Base-by-base conservation (phyloP, 2,888 invertebrate genomes). In the Neelides folsomi region DNA sequence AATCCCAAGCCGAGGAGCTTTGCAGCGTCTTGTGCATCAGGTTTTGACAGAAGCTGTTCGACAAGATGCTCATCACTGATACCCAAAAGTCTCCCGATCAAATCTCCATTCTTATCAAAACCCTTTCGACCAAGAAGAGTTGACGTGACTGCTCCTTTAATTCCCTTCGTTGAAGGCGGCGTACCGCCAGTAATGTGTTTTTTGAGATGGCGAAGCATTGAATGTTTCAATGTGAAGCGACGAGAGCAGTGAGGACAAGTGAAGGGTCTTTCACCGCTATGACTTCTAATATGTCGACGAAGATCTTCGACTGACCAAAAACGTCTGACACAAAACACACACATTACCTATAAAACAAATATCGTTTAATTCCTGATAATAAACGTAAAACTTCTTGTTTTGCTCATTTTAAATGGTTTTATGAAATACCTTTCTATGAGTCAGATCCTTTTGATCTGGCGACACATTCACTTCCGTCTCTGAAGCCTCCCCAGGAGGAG, bases 261-360 rank as follows among this genome's bases (percentile, higher is more conserved):
- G 70, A 90, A 93, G 0, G 92, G 92, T 1, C 90, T 74, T 68
- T 92, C 92, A 0, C 56, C 55, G 18, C 49, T 49, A 69, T 94
- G 93, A 0, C 90, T 92, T 16, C 90, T 76, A 88, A 93, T 92
- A 71, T 94, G 94, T 0, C 92, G 79, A 0, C 92, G 77, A 5
- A 93, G 74, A 70, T 94, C 93, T 69, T 93, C 92, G 0, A 90
- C 86, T 0, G 92, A 92, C 90, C 90, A 92, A 73, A 93, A 93
- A 44, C 90, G 81, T 56, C 92, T 83, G 68, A 90, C 78, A 70
- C 93, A 94, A 68, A 93, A 88, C 0, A 90, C 89, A 69, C 93
- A 89, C 52, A 87, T 84, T 6, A 85, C 81, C 81, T 81, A 68
- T 0, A 64, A 59, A 59, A 45, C 56, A 54, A n/a, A n/a, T n/a